Evolutionary conservation across 2,797 vertebrate species (phyloP), one percentile per base, ranked within the genome.

Genomic region (Tokudaia muenninki): DNA sequence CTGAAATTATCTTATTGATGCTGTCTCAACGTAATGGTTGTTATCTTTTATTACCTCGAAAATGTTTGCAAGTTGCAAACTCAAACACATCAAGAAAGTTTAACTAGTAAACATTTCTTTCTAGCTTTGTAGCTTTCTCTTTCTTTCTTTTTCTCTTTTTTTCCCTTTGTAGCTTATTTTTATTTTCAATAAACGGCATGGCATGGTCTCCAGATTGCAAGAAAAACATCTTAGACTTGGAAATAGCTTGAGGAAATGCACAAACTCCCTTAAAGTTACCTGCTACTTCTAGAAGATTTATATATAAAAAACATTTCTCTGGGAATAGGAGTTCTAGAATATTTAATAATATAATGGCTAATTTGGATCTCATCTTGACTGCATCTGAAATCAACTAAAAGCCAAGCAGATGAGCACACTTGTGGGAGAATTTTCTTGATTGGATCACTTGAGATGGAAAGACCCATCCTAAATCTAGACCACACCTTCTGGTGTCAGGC

Each of bases 201-300:
- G 1, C 65, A 50, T 17, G 12, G 8, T 47, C 83, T 86, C 41
- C 55, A 92, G 11, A 96, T 19, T 72, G 41, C 4, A 95, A 41
- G 29, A 70, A 72, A 91, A 75, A 1, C 29, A 89, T 29, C 59
- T 70, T 13, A 19, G 41, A 67, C 61, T 92, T 31, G 93, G 34
- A 95, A 96, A 80, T 24, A 82, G 19, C 52, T 93, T 92, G 13
- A 94, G 91, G 84, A 96, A 87, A 86, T 79, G n/a, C 16, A 67
- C 57, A 63, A 67, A 74, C 17, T 91, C 24, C 37, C 34, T 92
- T 82, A 88, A 89, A 96, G 80, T 92, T 78, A 72, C 1, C 77
- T 9, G 13, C 61, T 87, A 84, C 41, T 84, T 95, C 74, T 84
- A 55, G 24, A n/a, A 75, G 59, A 12, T 72, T 77, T 94, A 52